These are phyloP conservation scores for Bradypodion ventrale DNA, from an alignment of 2,797 vertebrate genomes.

Conservation along the genomic window DNA sequence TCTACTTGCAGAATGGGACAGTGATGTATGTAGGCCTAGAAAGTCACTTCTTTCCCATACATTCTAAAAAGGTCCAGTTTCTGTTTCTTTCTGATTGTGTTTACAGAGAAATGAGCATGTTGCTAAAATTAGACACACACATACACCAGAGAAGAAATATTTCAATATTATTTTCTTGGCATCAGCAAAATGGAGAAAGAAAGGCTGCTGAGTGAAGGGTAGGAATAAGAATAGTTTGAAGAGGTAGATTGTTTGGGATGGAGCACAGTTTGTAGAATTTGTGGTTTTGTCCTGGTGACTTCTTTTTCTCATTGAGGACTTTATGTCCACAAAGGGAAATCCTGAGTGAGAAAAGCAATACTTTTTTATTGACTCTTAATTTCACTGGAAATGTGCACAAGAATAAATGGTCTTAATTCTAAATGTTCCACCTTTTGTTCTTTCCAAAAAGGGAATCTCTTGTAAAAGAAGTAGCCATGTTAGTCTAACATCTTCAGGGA, in stretches of 20 bases:
- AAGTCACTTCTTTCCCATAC: background rate
- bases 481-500: no score
- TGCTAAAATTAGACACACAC: conserved; percentile 29
- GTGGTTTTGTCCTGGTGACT: background rate
- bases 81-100: conserved; percentile 13
- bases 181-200: no score
- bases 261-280: background rate
- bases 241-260: background rate
- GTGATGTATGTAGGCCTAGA: background rate
- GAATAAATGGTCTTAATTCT: no score
- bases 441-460: no score
- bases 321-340: background rate
- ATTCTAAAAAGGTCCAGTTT: background rate
- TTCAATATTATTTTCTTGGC: background rate
- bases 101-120: background rate
- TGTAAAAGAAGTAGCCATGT: no score
- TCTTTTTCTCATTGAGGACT: background rate
- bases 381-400: background rate
- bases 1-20: background rate
- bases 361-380: background rate
- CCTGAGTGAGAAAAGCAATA: background rate
- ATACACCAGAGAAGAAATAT: background rate
- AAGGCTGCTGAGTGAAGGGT: background rate
- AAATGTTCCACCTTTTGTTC: no score
- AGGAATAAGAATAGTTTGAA: background rate